Percentiles rank a stretch among this genome's conserved stretches.
Evolutionary conservation across 1,140 invertebrate genomes (phyloP).

Genomic region (Drosophila burlai): DNA sequence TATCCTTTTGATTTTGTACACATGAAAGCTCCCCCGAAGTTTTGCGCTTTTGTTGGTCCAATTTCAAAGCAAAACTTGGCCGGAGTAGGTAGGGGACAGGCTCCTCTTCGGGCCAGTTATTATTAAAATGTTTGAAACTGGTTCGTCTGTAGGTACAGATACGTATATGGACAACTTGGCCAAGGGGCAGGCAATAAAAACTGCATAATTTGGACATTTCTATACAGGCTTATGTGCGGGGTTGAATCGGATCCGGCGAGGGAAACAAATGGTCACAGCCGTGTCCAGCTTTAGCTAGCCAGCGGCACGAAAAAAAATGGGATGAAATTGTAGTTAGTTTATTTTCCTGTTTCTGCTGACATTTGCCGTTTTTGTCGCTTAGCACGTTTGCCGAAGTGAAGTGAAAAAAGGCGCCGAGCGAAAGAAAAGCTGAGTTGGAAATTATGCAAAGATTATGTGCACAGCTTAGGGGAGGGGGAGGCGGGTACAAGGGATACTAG

Average conservation of each 20-base stretch:
- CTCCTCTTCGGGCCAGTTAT: constrained; percentile 28
- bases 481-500: constrained; percentile 12
- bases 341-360: constrained; percentile 66
- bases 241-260: constrained; percentile 40
- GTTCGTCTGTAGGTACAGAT: constrained; percentile 3
- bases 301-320: constrained; percentile 18
- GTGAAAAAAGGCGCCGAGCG: constrained; percentile 19
- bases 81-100: background rate
- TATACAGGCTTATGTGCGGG: constrained; percentile 33
- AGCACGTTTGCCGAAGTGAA: constrained; percentile 28
- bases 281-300: constrained; percentile 41
- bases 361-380: constrained; percentile 64
- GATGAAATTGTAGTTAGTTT: constrained; percentile 51
- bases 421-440: constrained; percentile 52
- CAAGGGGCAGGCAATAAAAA: constrained; percentile 13
- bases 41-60: constrained; percentile 62
- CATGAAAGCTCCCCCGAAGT: constrained; percentile 43
- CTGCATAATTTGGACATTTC: constrained; percentile 52
- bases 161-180: background rate
- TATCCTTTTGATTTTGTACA: constrained; percentile 70
- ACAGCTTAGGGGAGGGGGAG: constrained; percentile 40
- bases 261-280: constrained; percentile 9
- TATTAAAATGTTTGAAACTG: constrained; percentile 29
- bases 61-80: constrained; percentile 70
- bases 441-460: constrained; percentile 82